Conservation (phyloP, 2,888 invertebrate species). For the Trichogramma evanescens region DNA sequence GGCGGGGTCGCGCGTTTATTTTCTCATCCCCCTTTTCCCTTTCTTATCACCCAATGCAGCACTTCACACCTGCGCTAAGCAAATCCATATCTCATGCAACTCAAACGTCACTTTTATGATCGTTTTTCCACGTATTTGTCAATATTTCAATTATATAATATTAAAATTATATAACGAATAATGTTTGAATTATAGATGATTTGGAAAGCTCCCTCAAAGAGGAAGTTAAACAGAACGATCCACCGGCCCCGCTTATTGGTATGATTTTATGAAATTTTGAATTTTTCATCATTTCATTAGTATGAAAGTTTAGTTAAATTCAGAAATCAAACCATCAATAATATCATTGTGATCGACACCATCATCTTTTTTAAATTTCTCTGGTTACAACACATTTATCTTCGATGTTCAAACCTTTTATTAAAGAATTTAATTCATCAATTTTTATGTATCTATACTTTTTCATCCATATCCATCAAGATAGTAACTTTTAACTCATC, state of each 20-base stretch:
- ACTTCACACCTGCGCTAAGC: no score
- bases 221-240: conserved; percentile 17
- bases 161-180: conserved; percentile 12
- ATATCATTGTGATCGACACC: no score
- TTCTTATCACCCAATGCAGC: no score
- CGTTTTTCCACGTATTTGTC: background rate
- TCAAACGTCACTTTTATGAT: background rate
- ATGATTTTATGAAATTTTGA: conserved; percentile 17
- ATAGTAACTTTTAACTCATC: no score
- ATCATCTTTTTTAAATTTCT: no score
- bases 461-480: no score
- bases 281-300: background rate
- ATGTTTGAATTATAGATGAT: conserved; percentile 20
- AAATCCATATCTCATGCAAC: background rate
- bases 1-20: no score
- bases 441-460: no score
- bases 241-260: conserved; percentile 18
- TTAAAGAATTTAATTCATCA: no score
- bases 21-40: no score
- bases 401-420: no score
- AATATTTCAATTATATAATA: conserved; percentile 3
- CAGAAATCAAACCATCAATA: background rate
- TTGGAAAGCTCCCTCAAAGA: conserved; percentile 18
- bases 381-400: no score
- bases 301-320: background rate